Evolutionary conservation across 1,140 invertebrate species (phyloP).

Genomic region (Brachionus calyciflorus): DNA sequence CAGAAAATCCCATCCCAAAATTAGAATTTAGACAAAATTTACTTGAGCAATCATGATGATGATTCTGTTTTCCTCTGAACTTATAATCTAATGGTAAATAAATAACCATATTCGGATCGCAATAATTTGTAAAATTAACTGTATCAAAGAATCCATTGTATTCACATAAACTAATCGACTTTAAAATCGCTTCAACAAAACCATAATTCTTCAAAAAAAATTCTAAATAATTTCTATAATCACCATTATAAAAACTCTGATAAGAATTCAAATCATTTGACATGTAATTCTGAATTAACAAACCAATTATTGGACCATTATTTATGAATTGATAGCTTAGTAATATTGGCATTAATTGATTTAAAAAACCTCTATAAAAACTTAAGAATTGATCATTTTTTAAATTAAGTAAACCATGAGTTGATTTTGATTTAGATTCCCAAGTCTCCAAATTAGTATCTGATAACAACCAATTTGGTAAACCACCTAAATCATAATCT

Average conservation of each 20-base stretch:
- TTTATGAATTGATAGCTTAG: neutral
- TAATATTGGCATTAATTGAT: neutral
- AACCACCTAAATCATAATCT: constrained; percentile 27
- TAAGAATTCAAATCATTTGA: neutral
- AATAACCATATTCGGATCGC: neutral
- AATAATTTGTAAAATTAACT: neutral
- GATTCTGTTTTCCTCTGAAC: neutral
- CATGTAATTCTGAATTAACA: neutral
- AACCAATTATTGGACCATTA: constrained; percentile 9
- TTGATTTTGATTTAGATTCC: neutral
- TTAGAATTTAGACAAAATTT: neutral
- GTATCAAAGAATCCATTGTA: neutral
- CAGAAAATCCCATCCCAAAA: no score
- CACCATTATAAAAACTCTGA: neutral
- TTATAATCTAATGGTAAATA: constrained; percentile 27
- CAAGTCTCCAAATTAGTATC: neutral
- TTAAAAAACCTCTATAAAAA: neutral
- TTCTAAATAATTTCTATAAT: constrained; percentile 9
- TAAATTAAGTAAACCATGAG: neutral
- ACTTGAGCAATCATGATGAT: neutral
- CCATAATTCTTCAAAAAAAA: neutral
- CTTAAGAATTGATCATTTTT: constrained; percentile 1
- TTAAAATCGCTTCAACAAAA: neutral
- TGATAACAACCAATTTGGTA: constrained; percentile 23
- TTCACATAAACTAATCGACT: constrained; percentile 5